Evolutionary conservation across 2,113 vertebrate genomes (phyloP).

Genomic region (Cygnus buccinator): DNA sequence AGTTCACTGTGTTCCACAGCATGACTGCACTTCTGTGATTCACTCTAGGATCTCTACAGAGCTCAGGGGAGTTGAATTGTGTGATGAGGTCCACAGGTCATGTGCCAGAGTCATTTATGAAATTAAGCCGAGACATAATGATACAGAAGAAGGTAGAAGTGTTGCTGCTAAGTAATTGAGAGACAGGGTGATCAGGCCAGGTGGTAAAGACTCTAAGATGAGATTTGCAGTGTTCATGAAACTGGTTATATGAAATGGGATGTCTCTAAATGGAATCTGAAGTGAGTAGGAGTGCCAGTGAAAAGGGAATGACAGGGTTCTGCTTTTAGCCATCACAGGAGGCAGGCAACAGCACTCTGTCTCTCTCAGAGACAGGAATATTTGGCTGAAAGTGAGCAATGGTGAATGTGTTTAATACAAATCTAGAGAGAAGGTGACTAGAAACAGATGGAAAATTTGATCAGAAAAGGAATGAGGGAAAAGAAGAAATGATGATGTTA

Average conservation of each 20-base stretch:
- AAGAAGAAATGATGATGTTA: not conserved
- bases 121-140: not conserved
- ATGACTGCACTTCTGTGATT: not conserved
- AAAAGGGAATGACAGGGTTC: not conserved
- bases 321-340: not conserved
- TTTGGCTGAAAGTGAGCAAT: constrained; percentile 7
- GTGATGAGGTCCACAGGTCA: not conserved
- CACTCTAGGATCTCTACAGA: not conserved
- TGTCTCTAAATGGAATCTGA: constrained; percentile 2
- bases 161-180: not conserved
- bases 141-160: not conserved
- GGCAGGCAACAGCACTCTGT: not conserved
- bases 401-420: not conserved
- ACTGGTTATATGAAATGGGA: not conserved
- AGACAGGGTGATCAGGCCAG: not conserved
- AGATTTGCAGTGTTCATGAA: not conserved
- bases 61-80: not conserved
- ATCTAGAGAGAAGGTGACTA: not conserved
- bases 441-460: constrained; percentile 7
- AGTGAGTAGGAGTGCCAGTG: not conserved
- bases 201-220: not conserved
- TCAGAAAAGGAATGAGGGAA: not conserved
- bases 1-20: not conserved
- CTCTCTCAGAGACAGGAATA: not conserved
- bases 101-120: not conserved